A percentile compares a stretch with the other conserved stretches of the same genome.
Evolutionary conservation across 2,113 vertebrate genomes (phyloP).

Genomic region (Hemiscyllium ocellatum): DNA sequence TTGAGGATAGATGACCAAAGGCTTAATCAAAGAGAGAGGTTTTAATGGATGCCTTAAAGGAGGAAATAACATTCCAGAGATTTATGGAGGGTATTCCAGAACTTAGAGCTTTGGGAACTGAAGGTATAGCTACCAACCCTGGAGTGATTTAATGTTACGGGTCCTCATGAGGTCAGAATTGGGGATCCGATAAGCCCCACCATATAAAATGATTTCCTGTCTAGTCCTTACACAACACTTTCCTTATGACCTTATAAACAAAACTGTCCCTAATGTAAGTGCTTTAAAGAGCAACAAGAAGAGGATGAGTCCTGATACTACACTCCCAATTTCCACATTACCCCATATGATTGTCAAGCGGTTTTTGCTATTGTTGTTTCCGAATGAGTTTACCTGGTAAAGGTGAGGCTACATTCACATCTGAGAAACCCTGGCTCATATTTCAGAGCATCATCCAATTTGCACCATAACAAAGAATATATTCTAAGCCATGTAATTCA

Average conservation of each 20-base stretch:
- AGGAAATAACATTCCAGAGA: not conserved
- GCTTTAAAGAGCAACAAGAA: not conserved
- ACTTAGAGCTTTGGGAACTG: not conserved
- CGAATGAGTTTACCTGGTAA: not conserved
- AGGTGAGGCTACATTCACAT: not conserved
- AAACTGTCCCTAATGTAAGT: not conserved
- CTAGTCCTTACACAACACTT: not conserved
- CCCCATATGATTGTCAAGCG: not conserved
- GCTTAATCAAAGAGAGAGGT: not conserved
- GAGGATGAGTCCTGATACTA: not conserved
- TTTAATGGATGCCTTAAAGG: not conserved
- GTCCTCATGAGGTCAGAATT: no score
- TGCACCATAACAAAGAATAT: not conserved
- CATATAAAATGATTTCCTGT: not conserved
- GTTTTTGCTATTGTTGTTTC: not conserved
- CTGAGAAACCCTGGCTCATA: not conserved
- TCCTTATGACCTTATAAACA: not conserved
- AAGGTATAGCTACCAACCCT: not conserved
- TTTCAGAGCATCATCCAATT: not conserved
- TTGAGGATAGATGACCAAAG: not conserved
- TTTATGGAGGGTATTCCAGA: not conserved
- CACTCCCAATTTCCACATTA: not conserved
- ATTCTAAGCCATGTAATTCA: not conserved
- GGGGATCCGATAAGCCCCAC: not conserved
- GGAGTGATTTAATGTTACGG: not conserved